A percentile compares a stretch with the other conserved stretches of the same genome.
phyloP scores from a whole-genome alignment of 2,888 invertebrate genomes.

The Chironomus tentans region DNA sequence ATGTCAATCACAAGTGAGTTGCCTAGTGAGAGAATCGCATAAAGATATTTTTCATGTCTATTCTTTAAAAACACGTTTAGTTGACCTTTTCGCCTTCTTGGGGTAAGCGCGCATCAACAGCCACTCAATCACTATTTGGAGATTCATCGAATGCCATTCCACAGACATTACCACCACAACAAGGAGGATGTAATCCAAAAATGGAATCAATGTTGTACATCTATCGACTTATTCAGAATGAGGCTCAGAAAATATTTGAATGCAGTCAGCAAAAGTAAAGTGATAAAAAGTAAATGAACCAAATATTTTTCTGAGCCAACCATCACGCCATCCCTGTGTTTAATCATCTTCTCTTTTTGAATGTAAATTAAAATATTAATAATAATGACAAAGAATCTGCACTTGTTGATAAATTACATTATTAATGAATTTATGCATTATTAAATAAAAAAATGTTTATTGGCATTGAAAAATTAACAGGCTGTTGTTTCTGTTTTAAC shows the following conservation, averaged over 20 bases:
- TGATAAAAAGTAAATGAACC: background rate
- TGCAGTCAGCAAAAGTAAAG: conserved; percentile 15
- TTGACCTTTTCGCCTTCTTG: conserved; percentile 14
- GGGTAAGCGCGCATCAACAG: background rate
- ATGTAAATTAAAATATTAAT: background rate
- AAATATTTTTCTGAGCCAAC: background rate
- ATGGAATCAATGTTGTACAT: conserved; percentile 23
- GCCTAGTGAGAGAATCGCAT: too few species aligned
- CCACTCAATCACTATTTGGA: background rate
- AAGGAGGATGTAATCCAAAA: conserved; percentile 13
- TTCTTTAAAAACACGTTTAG: background rate
- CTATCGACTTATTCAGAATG: conserved; percentile 20
- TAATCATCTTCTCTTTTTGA: background rate
- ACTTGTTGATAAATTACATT: background rate
- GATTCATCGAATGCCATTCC: background rate
- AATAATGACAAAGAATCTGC: background rate
- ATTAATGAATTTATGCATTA: background rate
- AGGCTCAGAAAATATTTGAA: conserved; percentile 23
- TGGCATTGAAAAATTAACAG: background rate
- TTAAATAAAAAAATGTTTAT: background rate
- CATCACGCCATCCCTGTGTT: background rate
- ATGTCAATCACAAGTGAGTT: conserved; percentile 25
- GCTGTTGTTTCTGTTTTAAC: background rate
- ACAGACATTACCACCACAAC: background rate
- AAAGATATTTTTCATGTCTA: too few species aligned